Conservation (phyloP, 2,797 vertebrate species). For the Pseudomugil tenellus region DNA sequence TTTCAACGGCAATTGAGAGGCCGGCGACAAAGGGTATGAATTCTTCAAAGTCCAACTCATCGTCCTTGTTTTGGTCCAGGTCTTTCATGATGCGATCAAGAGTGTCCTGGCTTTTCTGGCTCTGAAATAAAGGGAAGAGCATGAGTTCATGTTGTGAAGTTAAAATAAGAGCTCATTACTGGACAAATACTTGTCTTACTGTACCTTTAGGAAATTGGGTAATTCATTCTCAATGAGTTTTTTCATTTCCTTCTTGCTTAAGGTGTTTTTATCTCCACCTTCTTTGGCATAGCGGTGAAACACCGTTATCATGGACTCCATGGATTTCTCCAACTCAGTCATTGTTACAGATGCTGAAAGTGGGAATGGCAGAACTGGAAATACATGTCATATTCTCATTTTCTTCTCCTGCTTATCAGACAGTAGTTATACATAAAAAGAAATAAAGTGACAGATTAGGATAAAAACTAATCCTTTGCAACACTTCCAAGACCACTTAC, state of each 20-base stretch:
- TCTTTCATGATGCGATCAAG: conserved; percentile 82
- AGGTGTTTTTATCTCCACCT: conserved; percentile 51
- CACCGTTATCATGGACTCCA: conserved; percentile 73
- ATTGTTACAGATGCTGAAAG: conserved; percentile 62
- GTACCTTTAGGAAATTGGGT: conserved; percentile 86
- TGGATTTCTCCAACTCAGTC: conserved; percentile 81
- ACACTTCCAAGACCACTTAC: not conserved
- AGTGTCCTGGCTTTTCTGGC: conserved; percentile 70
- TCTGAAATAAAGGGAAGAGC: conserved; percentile 49
- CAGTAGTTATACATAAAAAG: not conserved
- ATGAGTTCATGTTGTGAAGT: not conserved
- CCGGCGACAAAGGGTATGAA: conserved; percentile 80
- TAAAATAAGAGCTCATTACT: not conserved
- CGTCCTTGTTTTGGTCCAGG: conserved; percentile 85
- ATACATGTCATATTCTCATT: not conserved
- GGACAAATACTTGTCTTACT: conserved; percentile 22
- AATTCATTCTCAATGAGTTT: conserved; percentile 86
- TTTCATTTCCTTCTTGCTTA: conserved; percentile 83
- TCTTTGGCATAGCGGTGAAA: conserved; percentile 76
- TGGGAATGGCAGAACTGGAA: not conserved
- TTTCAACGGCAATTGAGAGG: conserved; percentile 79
- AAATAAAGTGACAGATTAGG: not conserved
- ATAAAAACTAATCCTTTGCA: not conserved
- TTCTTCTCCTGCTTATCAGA: not conserved
- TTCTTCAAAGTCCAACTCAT: conserved; percentile 85